Conservation (phyloP, 2,888 invertebrate species). For the Tanypteryx hageni region DNA sequence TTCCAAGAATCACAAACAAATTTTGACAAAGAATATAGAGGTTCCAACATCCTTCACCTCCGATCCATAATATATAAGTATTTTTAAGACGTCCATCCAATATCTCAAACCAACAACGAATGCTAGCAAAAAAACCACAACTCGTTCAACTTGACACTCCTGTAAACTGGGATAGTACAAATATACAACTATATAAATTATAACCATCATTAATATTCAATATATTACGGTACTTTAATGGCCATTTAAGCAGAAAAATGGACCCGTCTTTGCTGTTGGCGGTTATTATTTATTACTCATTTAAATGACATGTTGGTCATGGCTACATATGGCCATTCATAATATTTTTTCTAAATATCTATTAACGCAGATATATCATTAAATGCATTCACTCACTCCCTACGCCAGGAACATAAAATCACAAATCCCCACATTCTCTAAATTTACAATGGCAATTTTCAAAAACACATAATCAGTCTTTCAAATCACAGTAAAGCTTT, state of each 20-base stretch:
- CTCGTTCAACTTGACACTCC: slow-evolving; percentile 65
- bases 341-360: slow-evolving; percentile 64
- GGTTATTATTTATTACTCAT: slow-evolving; percentile 65
- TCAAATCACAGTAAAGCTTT: slow-evolving; percentile 79
- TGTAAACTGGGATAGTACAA: slow-evolving; percentile 66
- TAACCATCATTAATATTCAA: slow-evolving; percentile 66
- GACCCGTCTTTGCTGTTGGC: slow-evolving; percentile 69
- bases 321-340: slow-evolving; percentile 63
- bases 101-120: slow-evolving; percentile 65
- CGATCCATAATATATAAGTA: slow-evolving; percentile 45
- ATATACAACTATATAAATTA: slow-evolving; percentile 66
- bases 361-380: slow-evolving; percentile 65
- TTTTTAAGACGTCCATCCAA: slow-evolving; percentile 58
- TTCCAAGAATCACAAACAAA: slow-evolving; percentile 60
- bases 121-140: slow-evolving; percentile 65
- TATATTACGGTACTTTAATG: slow-evolving; percentile 66
- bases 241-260: slow-evolving; percentile 68
- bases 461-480: slow-evolving; percentile 76
- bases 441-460: slow-evolving; percentile 66
- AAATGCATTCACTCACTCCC: slow-evolving; percentile 66
- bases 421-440: slow-evolving; percentile 65
- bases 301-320: slow-evolving; percentile 65
- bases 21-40: slow-evolving; percentile 53
- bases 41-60: slow-evolving; percentile 47
- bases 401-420: slow-evolving; percentile 66